These are phyloP conservation scores for Euclidia mi DNA, from an alignment of 2,888 invertebrate genomes.

Conservation along the genomic window DNA sequence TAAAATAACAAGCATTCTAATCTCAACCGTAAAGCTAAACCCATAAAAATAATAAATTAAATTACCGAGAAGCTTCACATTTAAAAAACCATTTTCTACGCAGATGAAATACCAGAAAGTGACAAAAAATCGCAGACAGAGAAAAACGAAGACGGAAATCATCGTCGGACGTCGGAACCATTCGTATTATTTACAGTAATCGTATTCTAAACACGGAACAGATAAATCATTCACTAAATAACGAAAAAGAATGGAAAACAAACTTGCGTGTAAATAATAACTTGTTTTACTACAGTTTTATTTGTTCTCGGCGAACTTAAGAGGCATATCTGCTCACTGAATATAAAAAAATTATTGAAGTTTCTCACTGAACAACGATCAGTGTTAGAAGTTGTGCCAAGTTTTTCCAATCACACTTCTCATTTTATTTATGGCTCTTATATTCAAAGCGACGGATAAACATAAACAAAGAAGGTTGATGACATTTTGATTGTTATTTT, in stretches of 20 bases:
- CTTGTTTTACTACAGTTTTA: constrained; percentile 31
- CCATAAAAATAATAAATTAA: too few relatives aligned
- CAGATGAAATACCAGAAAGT: too few relatives aligned
- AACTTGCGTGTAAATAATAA: constrained; percentile 52
- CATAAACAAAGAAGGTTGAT: constrained; percentile 42
- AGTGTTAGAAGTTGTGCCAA: constrained; percentile 36
- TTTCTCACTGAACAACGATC: constrained; percentile 35
- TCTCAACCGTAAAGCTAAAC: too few relatives aligned
- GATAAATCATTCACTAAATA: background rate
- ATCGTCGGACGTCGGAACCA: background rate
- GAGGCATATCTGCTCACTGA: constrained; percentile 49
- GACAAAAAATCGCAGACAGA: too few relatives aligned
- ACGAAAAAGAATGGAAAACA: constrained; percentile 15
- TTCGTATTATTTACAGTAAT: constrained; percentile 18
- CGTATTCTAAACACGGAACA: constrained; percentile 28
- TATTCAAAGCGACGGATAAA: constrained; percentile 36
- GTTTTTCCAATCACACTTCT: constrained; percentile 41
- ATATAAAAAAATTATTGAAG: constrained; percentile 51
- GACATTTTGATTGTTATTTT: constrained; percentile 2
- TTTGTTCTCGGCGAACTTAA: too few relatives aligned
- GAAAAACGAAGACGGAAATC: background rate
- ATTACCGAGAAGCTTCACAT: too few relatives aligned
- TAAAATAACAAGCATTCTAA: too few relatives aligned
- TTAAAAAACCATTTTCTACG: too few relatives aligned
- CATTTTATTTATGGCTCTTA: constrained; percentile 38